Evolutionary conservation across 1,140 invertebrate genomes (phyloP), one percentile per base, ranked within the genome.

Genomic region (Nasonia longicornis): DNA sequence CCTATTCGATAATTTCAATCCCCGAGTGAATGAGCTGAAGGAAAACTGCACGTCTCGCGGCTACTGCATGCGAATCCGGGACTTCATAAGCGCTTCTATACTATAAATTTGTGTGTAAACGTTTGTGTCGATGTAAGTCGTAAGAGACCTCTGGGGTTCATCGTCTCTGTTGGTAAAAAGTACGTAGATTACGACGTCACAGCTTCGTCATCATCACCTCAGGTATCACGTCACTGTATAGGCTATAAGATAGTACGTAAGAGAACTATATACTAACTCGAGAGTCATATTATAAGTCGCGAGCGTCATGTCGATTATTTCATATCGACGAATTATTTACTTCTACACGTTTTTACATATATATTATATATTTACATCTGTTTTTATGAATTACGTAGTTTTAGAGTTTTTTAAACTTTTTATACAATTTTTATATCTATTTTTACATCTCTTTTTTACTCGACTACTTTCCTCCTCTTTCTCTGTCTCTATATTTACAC

Each of bases 151-250:
- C 16, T 58, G 64, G 45, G 29, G 16, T 69, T 52, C 63, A 75
- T 58, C 72, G 35, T 38, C 10, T 64, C n/a, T 16, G 20, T 58
- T 58, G 52, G 52, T 58, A 58, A 58, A 58, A 80, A 8, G 22
- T 74, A 45, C 42, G 58, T 75, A 80, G 69, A 58, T n/a, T 16
- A n/a, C 31, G 11, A 10, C 70, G 35, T 45, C 78, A 45, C 8
- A 52, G 31, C 38, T 73, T 52, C 71, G 10, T 76, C 73, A 11
- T 81, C 74, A 31, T 38, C 42, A 14, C 6, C 29, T 71, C 26
- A 81, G 80, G 80, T 81, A 81, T 29, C 66, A 67, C 35, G 52
- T 58, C 52, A n/a, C 52, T 58, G 12, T 48, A 6, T 45, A 58
- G 52, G 1, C 52, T 58, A 58, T 58, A 58, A 58, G 52, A 7